phyloP scores from a whole-genome alignment of 92 coral and sea anemone species.

The Phenganax stokvisi region DNA sequence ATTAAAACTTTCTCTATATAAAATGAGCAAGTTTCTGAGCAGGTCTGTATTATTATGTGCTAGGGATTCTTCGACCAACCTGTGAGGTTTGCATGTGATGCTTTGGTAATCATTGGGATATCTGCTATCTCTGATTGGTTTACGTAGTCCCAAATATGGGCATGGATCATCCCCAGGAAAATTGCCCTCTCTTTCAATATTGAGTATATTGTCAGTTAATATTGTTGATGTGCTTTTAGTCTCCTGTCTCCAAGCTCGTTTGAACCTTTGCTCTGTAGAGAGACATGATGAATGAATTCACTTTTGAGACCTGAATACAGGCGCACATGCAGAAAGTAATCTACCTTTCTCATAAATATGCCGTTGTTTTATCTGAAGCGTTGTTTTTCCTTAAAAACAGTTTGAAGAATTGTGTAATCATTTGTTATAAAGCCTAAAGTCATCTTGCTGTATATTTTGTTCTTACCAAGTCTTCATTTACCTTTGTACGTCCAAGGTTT shows the following conservation, averaged over 20 bases:
- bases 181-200: neutral
- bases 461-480: neutral
- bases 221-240: neutral
- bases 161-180: conserved; percentile 45
- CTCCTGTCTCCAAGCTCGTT: neutral
- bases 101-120: conserved; percentile 1
- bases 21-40: neutral
- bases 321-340: neutral
- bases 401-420: neutral
- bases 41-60: neutral
- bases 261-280: neutral
- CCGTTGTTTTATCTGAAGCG: neutral
- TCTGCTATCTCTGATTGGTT: conserved; percentile 25
- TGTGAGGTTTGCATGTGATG: conserved; percentile 23
- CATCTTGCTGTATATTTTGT: no score
- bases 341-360: conserved; percentile 16
- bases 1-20: neutral
- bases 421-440: neutral
- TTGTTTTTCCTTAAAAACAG: neutral
- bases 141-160: conserved; percentile 48
- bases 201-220: neutral
- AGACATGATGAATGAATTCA: neutral
- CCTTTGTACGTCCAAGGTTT: neutral
- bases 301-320: neutral
- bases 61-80: neutral